Conservation (phyloP, 2,113 vertebrate genomes). For the human region DNA sequence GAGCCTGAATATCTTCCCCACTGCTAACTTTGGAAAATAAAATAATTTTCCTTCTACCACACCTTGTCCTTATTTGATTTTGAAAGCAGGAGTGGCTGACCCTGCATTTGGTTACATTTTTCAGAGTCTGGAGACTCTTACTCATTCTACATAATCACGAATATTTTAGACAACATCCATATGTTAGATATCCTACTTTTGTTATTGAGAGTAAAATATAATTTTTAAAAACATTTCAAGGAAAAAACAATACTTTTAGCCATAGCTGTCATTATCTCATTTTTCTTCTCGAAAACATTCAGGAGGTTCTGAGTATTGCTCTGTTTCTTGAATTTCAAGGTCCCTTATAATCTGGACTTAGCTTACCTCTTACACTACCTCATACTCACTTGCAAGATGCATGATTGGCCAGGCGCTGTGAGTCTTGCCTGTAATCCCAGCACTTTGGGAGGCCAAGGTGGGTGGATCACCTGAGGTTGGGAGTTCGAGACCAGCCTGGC, state of each 20-base stretch:
- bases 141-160: not conserved
- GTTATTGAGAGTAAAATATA: not conserved
- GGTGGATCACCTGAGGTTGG: too few relatives aligned
- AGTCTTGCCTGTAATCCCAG: too few relatives aligned
- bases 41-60: too few relatives aligned
- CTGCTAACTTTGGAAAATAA: too few relatives aligned
- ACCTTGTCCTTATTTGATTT: too few relatives aligned
- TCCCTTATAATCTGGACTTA: not conserved
- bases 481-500: too few relatives aligned
- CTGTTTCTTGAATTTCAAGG: not conserved
- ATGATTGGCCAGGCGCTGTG: not conserved
- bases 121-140: not conserved
- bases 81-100: too few relatives aligned
- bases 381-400: not conserved
- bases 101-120: too few relatives aligned
- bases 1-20: too few relatives aligned
- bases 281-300: not conserved
- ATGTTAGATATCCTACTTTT: not conserved
- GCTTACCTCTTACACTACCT: not conserved
- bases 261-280: not conserved
- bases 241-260: not conserved
- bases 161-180: not conserved
- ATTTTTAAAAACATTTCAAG: not conserved
- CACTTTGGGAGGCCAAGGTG: too few relatives aligned
- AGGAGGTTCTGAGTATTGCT: not conserved